phyloP scores from a whole-genome alignment of 2,888 invertebrate genomes.

The Notocelia uddmanniana region DNA sequence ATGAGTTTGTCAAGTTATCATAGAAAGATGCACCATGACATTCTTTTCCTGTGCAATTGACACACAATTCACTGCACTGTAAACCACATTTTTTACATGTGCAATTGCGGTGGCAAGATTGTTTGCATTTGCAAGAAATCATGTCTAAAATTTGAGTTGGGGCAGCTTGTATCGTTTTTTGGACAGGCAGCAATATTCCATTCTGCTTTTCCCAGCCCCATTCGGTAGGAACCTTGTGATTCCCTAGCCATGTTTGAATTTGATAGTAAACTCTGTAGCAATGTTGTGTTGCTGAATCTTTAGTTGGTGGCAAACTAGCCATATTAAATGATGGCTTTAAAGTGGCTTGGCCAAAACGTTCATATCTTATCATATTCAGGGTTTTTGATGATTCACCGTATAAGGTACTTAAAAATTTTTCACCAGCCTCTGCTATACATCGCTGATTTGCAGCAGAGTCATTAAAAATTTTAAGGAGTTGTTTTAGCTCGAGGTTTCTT shows the following conservation, averaged over 20 bases:
- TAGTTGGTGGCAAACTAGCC: slow-evolving; percentile 4
- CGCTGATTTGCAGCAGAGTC: background rate
- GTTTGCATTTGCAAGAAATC: background rate
- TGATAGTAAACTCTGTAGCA: background rate
- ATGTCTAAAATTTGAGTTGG: background rate
- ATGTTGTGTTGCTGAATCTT: background rate
- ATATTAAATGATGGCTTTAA: background rate
- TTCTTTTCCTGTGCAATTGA: background rate
- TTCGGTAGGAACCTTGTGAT: background rate
- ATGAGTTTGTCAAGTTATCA: no score
- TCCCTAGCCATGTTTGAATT: background rate
- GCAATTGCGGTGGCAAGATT: background rate
- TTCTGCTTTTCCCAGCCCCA: background rate
- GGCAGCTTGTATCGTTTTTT: background rate
- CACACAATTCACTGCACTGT: background rate
- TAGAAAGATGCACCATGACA: background rate
- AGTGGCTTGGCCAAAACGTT: background rate
- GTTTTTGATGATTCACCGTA: background rate
- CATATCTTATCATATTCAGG: background rate
- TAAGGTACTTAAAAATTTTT: background rate
- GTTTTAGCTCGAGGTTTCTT: background rate
- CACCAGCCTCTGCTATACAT: background rate
- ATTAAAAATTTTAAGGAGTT: background rate
- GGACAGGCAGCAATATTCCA: background rate
- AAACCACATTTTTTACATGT: slow-evolving; percentile 2